Conservation (phyloP, 2,113 vertebrate species). For the Erpornis zantholeuca region DNA sequence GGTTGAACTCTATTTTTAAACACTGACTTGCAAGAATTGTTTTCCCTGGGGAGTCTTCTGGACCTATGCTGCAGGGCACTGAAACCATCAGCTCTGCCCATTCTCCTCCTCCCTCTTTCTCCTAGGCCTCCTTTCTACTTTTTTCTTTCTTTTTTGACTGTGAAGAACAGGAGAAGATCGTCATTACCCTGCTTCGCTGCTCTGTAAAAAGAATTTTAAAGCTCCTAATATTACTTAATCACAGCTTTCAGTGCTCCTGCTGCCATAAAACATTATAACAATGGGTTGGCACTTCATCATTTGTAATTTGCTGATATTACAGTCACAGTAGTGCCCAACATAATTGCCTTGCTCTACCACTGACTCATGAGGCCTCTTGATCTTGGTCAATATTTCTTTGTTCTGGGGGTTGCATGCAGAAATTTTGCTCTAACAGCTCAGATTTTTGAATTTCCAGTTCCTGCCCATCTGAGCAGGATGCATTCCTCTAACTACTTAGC, state of each 20-base stretch:
- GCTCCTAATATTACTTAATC: slow-evolving; percentile 52
- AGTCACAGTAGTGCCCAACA: neutral
- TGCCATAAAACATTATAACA: slow-evolving; percentile 58
- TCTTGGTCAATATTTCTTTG: neutral
- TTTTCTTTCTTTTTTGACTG: neutral
- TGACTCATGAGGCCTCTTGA: neutral
- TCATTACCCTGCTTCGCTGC: neutral
- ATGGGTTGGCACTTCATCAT: slow-evolving; percentile 57
- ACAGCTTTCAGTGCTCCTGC: slow-evolving; percentile 37
- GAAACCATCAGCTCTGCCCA: neutral
- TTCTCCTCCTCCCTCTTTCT: neutral
- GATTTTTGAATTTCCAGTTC: neutral
- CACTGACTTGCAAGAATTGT: neutral
- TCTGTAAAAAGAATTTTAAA: slow-evolving; percentile 31
- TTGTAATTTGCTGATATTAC: slow-evolving; percentile 61
- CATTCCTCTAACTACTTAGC: fast-evolving
- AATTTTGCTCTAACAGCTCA: neutral
- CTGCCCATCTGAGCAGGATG: neutral
- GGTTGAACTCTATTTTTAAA: neutral
- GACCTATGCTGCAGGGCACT: neutral
- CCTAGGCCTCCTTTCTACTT: neutral
- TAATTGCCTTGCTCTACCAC: slow-evolving; percentile 17
- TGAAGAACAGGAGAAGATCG: neutral
- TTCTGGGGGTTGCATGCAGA: neutral
- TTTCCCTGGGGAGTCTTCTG: neutral